Conservation (phyloP, 1,140 invertebrate genomes). For the Conus ventricosus region DNA sequence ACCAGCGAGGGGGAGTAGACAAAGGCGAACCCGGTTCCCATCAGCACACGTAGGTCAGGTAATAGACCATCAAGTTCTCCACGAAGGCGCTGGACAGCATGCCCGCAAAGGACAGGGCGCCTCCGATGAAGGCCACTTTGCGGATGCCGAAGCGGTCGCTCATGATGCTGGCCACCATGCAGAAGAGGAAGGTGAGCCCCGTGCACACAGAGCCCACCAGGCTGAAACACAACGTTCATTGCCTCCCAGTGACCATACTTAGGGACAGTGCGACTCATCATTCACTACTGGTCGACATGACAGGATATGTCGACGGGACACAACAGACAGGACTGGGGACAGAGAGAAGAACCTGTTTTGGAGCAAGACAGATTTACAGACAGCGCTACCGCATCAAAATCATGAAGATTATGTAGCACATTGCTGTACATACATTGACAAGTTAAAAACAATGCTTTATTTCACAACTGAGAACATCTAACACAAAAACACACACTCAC, state of each 20-base stretch:
- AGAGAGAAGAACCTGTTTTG: no score
- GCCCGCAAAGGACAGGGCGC: constrained; percentile 84
- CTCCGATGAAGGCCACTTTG: constrained; percentile 88
- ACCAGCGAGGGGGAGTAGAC: constrained; percentile 93
- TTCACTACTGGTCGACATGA: neutral
- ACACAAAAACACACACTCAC: no score
- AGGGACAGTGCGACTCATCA: neutral
- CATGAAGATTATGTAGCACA: no score
- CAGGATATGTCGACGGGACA: no score
- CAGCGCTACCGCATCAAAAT: no score
- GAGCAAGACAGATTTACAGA: no score
- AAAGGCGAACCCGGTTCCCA: constrained; percentile 90
- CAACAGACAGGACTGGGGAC: no score
- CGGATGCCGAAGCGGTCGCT: constrained; percentile 90
- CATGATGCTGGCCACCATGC: constrained; percentile 90
- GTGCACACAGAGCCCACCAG: constrained; percentile 90
- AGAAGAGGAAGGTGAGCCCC: constrained; percentile 92
- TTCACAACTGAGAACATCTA: no score
- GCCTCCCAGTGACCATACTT: neutral
- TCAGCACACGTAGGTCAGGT: constrained; percentile 91
- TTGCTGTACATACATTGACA: no score
- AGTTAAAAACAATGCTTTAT: no score
- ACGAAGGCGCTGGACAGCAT: constrained; percentile 88
- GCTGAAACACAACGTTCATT: constrained; percentile 80
- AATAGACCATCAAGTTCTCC: constrained; percentile 80